These are phyloP conservation scores for Clupea harengus DNA, from an alignment of 2,113 vertebrate species.

Conservation along the genomic window DNA sequence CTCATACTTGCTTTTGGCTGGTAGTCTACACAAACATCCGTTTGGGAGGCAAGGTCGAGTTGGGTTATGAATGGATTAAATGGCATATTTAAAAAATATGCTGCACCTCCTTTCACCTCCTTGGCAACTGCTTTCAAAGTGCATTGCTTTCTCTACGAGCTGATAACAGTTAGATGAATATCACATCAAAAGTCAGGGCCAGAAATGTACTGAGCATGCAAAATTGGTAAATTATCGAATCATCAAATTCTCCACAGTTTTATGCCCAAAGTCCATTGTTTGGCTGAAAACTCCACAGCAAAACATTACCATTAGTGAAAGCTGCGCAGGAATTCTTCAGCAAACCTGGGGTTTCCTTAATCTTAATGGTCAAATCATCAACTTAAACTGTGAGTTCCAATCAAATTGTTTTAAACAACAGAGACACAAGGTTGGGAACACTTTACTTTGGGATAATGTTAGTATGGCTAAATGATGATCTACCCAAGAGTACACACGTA, in stretches of 20 bases:
- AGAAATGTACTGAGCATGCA: neutral
- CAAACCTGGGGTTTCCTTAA: neutral
- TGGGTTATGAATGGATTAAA: neutral
- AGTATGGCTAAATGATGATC: too few species aligned
- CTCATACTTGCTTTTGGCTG: too few species aligned
- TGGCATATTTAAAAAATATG: neutral
- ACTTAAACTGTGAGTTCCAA: neutral
- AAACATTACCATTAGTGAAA: neutral
- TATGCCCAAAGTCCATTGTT: neutral
- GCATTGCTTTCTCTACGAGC: neutral
- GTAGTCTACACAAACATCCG: neutral
- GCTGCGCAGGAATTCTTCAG: neutral
- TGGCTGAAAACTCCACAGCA: neutral
- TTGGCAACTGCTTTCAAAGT: neutral
- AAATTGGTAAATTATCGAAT: neutral
- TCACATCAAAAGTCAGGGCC: neutral
- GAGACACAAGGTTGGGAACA: too few species aligned
- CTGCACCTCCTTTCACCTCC: too few species aligned
- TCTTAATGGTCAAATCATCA: neutral
- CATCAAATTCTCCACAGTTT: neutral
- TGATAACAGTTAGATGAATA: neutral
- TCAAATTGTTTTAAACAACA: too few species aligned
- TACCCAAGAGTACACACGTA: too few species aligned
- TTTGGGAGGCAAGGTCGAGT: neutral
- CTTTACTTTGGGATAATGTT: too few species aligned